Evolutionary conservation across 2,113 vertebrate species (phyloP).

Genomic region (Microcebus murinus): DNA sequence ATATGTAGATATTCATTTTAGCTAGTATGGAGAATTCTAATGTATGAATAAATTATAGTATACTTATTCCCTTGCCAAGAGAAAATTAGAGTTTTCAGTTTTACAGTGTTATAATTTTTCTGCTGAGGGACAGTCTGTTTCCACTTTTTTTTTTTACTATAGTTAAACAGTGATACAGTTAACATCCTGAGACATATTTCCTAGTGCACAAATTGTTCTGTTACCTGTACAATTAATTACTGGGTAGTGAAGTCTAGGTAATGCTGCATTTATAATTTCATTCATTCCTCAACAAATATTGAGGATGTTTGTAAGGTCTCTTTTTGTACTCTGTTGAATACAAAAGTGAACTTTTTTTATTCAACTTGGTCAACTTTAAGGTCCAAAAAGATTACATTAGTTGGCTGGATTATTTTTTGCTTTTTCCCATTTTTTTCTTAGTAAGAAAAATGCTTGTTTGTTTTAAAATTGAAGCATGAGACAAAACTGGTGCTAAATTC

Average conservation of each 20-base stretch:
- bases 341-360: background rate
- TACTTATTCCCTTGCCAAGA: background rate
- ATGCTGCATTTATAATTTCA: background rate
- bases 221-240: background rate
- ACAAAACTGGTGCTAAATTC: background rate
- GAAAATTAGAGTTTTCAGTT: background rate
- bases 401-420: background rate
- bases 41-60: background rate
- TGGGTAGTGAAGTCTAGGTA: background rate
- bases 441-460: background rate
- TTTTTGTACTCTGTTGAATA: background rate
- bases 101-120: background rate
- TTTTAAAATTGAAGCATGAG: background rate
- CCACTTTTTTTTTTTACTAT: background rate
- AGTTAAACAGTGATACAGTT: background rate
- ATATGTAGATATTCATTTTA: background rate
- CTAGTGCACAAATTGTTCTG: background rate
- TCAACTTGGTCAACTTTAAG: background rate
- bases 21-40: background rate
- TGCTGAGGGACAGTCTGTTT: background rate
- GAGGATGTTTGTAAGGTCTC: background rate
- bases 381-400: background rate
- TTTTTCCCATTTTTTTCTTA: background rate
- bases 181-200: background rate
- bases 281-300: background rate